Conservation (phyloP, 2,113 vertebrate genomes). For the Melospiza melodia region DNA sequence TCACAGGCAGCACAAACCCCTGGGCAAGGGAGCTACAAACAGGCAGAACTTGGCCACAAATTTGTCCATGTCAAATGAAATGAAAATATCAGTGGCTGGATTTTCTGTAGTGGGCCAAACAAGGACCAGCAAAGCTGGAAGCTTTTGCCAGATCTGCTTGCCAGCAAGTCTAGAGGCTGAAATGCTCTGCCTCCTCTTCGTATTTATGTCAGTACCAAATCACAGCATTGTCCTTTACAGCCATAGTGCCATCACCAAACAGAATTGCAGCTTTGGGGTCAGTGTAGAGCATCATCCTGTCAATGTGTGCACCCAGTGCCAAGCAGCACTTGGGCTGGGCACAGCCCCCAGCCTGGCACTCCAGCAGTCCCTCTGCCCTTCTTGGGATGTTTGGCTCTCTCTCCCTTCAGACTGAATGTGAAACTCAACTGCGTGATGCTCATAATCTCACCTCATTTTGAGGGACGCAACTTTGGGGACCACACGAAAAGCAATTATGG, state of each 20-base stretch:
- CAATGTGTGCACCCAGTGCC: rapidly evolving
- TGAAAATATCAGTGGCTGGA: neutral
- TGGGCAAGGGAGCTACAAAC: neutral
- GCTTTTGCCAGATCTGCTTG: neutral
- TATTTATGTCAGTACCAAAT: neutral
- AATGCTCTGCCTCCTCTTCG: neutral
- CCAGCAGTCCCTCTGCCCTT: neutral
- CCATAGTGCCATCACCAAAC: neutral
- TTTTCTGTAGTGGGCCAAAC: neutral
- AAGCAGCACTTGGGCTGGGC: rapidly evolving
- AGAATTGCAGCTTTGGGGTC: neutral
- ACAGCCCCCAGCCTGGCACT: neutral
- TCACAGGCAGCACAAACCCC: neutral
- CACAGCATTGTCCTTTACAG: neutral
- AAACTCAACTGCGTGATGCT: neutral
- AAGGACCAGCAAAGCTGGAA: neutral
- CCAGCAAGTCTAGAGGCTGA: neutral
- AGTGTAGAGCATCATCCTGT: rapidly evolving
- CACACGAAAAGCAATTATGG: neutral
- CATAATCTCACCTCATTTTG: neutral
- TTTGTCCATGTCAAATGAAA: neutral
- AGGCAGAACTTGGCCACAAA: neutral
- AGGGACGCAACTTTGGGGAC: neutral
- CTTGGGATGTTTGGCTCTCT: neutral
- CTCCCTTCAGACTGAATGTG: neutral